Base-by-base conservation (phyloP, 2,113 vertebrate species). In the Greenwoodochromis staneri region DNA sequence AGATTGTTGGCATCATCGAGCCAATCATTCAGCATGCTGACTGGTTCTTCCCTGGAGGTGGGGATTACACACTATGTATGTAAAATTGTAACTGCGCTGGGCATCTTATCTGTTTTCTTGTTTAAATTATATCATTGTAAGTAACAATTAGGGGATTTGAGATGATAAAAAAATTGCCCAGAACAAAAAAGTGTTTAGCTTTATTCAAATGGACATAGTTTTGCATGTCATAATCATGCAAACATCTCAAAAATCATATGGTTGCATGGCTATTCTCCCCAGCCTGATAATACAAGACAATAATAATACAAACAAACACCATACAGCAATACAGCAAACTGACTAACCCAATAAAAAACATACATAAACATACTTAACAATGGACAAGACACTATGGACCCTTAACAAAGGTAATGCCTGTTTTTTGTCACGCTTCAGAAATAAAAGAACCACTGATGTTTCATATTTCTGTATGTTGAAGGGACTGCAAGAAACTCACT, bases 41-140 rank as follows among this genome's bases (percentile, higher is more conserved):
- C 90, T 99, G 98, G 98, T 99, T 99, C 97, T 99, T 99, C 93
- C 98, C 99, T 1, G 99, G 98, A 96, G 98, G 99, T 99, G 95
- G 88, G 94, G 1, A 59, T 86, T 80, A 66, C 36, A 80, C 57
- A 9, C 13, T 91, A 83, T 91, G 55, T 86, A 86, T 85, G 83
- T 38, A 78, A 51, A 55, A 57, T 36, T 88, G 40, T 81, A 54
- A 83, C 24, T 69, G 69, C 7, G 2, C 54, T 87, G 49, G 61
- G 76, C 9, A 21, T 11, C 71, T 47, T 71, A 42, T 82, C 6
- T 2, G 42, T n/a, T 40, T 42, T 73, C 8, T 71, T 24, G n/a
- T 27, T 78, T 51, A 55, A 82, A 69, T 17, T 49, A 9, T 3
- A 27, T 63, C 9, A 45, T 36, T 80, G 81, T 47, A 24, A 0